Percentiles rank a stretch among this genome's conserved stretches.
These are phyloP conservation scores for Nyctalus aviator DNA, from an alignment of 2,797 vertebrate genomes.

Conservation along the genomic window DNA sequence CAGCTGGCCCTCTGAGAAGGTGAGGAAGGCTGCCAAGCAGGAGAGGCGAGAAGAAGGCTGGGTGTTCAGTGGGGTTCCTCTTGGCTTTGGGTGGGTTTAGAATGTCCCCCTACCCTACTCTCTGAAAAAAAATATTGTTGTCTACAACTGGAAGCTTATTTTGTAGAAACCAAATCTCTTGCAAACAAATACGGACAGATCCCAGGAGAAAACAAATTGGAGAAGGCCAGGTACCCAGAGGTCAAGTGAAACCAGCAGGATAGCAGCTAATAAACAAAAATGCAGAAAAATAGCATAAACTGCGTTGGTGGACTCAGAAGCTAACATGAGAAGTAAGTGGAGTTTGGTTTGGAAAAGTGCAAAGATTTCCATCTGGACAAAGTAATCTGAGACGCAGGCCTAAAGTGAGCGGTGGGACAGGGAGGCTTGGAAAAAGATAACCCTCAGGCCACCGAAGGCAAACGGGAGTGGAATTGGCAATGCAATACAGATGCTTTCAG, in stretches of 20 bases:
- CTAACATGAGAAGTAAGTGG: not conserved
- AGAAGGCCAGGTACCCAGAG: not conserved
- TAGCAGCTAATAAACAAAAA: not conserved
- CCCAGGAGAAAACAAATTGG: not conserved
- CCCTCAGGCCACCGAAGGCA: not conserved
- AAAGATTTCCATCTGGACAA: constrained; percentile 7
- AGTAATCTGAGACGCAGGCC: constrained; percentile 38
- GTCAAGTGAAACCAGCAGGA: not conserved
- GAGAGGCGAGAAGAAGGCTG: not conserved
- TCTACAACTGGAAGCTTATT: not conserved
- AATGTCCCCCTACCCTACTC: not conserved
- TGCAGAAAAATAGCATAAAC: not conserved
- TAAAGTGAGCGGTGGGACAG: not conserved
- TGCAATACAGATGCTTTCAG: not conserved
- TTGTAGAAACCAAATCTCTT: not conserved
- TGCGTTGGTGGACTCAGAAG: not conserved
- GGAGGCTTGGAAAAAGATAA: constrained; percentile 48
- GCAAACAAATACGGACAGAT: not conserved
- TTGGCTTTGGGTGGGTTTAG: not conserved
- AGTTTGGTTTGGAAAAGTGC: constrained; percentile 46
- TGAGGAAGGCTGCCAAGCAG: not conserved
- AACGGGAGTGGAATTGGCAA: not conserved
- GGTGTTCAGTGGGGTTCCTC: not conserved
- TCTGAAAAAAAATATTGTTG: not conserved
- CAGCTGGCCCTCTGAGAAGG: not conserved